A percentile compares a stretch with the other conserved stretches of the same genome.
These are phyloP conservation scores for Ganaspis sp. DNA, from an alignment of 1,140 invertebrate genomes.

Conservation along the genomic window DNA sequence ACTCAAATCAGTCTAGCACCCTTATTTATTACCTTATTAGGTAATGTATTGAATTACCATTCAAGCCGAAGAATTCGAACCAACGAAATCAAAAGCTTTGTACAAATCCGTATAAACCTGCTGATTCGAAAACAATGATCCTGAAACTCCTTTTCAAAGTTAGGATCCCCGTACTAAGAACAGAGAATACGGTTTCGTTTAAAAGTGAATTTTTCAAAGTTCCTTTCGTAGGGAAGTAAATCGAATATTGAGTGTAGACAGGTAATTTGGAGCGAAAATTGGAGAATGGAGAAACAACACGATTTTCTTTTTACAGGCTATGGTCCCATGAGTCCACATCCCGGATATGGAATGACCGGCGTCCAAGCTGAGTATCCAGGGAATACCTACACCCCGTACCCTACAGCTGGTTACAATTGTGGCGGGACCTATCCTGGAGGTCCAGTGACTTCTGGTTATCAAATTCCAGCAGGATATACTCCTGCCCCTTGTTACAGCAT, in stretches of 20 bases:
- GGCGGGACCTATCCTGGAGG: conserved; percentile 78
- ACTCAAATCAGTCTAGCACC: no score
- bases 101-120: no score
- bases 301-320: conserved; percentile 79
- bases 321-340: conserved; percentile 87
- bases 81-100: no score
- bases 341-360: conserved; percentile 86
- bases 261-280: conserved; percentile 57
- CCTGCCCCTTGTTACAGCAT: conserved; percentile 88
- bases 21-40: no score
- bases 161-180: no score
- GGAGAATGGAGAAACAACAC: conserved; percentile 56
- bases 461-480: conserved; percentile 83
- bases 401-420: conserved; percentile 81
- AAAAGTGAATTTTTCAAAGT: not conserved
- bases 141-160: no score
- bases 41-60: no score
- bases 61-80: no score
- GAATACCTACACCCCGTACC: conserved; percentile 83
- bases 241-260: conserved; percentile 51
- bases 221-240: not conserved
- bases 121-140: no score
- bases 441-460: conserved; percentile 81
- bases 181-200: no score
- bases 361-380: conserved; percentile 87